Evolutionary conservation across 2,888 invertebrate genomes (phyloP).

Genomic region (Drosophila longiperda): DNA sequence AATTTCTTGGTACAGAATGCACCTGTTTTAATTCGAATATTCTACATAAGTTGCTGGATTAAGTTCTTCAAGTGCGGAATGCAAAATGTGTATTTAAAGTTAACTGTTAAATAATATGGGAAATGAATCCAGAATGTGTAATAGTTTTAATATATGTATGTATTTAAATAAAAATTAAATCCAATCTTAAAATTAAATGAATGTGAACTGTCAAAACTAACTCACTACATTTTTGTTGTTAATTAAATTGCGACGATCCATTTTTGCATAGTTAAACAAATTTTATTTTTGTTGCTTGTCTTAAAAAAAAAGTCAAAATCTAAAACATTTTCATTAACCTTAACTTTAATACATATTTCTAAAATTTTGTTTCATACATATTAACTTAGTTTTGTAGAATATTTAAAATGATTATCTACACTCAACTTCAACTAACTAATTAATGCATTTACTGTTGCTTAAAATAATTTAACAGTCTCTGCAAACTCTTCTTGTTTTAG

Average conservation of each 20-base stretch:
- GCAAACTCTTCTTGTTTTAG: not conserved
- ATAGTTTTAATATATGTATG: not conserved
- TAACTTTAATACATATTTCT: not conserved
- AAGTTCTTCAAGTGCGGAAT: not conserved
- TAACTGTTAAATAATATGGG: not conserved
- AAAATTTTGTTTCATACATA: not conserved
- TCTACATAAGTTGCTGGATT: not conserved
- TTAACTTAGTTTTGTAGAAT: not conserved
- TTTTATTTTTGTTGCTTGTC: not conserved
- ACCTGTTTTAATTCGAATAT: not conserved
- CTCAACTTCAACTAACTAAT: not conserved
- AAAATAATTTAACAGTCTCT: not conserved
- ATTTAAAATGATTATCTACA: not conserved
- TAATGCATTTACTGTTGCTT: not conserved
- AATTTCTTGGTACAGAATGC: not conserved
- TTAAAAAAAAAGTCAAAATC: no score
- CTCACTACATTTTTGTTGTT: not conserved
- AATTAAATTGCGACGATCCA: not conserved
- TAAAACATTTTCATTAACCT: not conserved
- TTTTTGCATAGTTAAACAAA: not conserved
- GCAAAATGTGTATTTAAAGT: not conserved
- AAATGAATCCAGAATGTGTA: not conserved
- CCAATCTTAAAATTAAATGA: not conserved
- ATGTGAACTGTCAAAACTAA: not conserved
- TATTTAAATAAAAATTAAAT: not conserved